phyloP scores from a whole-genome alignment of 2,797 vertebrate genomes.

The Pelochelys cantorii region DNA sequence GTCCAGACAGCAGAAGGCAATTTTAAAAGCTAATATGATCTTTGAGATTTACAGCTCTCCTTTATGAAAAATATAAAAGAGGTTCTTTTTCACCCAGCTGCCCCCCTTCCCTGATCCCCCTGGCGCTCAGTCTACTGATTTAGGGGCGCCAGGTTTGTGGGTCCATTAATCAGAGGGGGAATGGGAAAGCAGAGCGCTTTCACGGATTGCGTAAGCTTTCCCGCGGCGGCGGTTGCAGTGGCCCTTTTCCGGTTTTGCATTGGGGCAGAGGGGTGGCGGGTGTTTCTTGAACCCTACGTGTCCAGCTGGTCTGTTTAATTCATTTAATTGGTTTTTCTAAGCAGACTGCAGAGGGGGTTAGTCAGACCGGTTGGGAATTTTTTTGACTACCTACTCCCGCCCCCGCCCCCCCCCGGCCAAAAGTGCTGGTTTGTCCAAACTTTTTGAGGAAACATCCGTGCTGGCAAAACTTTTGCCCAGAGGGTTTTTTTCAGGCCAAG shows the following conservation, averaged over 20 bases:
- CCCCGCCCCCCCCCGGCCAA: no score
- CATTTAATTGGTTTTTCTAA: background rate
- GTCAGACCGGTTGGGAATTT: background rate
- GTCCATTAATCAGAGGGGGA: background rate
- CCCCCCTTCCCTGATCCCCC: background rate
- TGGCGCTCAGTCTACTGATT: background rate
- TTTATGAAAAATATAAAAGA: background rate
- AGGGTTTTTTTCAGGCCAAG: background rate
- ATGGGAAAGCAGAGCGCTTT: background rate
- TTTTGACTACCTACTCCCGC: background rate
- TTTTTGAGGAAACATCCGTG: background rate
- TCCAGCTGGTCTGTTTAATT: fast-evolving
- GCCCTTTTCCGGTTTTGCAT: background rate
- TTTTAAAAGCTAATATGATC: background rate
- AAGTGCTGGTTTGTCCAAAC: background rate
- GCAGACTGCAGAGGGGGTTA: fast-evolving
- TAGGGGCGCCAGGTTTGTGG: background rate
- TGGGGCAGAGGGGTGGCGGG: background rate
- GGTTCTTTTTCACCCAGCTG: background rate
- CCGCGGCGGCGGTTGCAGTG: background rate
- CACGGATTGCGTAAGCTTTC: no score
- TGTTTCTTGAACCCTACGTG: background rate
- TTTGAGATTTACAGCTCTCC: background rate
- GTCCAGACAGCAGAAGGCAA: background rate
- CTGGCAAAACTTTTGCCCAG: background rate